phyloP scores from a whole-genome alignment of 1,140 invertebrate species.

The Tetragonula clypearis region DNA sequence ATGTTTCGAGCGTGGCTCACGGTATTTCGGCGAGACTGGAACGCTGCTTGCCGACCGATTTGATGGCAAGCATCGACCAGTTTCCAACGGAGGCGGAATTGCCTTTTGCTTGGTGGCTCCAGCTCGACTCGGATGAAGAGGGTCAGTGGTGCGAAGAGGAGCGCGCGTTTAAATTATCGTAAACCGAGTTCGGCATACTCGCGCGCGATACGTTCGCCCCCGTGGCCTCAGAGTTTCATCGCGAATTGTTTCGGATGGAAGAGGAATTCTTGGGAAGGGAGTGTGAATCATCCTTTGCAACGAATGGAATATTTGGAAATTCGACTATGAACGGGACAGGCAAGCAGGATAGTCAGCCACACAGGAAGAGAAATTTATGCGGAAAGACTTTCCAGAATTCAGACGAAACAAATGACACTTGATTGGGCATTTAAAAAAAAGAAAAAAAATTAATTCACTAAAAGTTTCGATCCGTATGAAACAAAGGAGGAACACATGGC shows the following conservation, averaged over 20 bases:
- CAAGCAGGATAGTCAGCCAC: no score
- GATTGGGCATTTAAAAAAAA: no score
- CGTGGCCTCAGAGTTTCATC: not conserved
- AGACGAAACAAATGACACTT: no score
- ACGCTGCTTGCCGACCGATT: slow-evolving; percentile 1
- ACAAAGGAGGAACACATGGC: not conserved
- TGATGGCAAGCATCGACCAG: slow-evolving; percentile 1
- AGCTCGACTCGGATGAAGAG: not conserved
- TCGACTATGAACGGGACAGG: no score
- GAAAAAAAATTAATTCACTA: not conserved
- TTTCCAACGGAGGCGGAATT: not conserved
- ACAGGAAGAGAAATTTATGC: no score
- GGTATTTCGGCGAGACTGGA: slow-evolving; percentile 23
- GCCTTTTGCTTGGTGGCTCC: not conserved
- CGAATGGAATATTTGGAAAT: no score
- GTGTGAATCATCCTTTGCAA: no score
- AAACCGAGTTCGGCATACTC: not conserved
- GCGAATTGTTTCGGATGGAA: not conserved
- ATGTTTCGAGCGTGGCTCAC: slow-evolving; percentile 20
- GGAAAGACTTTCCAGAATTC: no score
- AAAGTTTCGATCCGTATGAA: not conserved
- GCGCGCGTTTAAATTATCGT: not conserved
- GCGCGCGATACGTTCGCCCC: not conserved
- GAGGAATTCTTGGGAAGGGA: no score
- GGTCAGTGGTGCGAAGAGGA: not conserved